phyloP scores from a whole-genome alignment of 2,797 vertebrate species.

The Schizopygopsis malacanthus region DNA sequence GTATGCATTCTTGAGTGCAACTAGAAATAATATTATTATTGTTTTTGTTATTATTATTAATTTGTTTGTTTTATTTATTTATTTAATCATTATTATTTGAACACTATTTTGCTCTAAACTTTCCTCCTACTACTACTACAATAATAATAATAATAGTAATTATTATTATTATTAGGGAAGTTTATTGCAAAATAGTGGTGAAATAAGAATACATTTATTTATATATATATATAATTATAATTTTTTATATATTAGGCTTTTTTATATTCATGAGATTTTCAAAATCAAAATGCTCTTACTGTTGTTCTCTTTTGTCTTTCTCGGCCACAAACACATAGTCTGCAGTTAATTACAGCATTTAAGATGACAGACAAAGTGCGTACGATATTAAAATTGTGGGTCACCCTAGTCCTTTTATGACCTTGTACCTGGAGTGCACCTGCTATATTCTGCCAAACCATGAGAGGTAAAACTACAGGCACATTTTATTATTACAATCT shows the following conservation, averaged over 20 bases:
- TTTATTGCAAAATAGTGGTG: no score
- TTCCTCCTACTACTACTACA: no score
- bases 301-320: neutral
- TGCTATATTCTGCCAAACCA: conserved; percentile 26
- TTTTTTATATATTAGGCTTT: no score
- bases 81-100: neutral
- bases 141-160: no score
- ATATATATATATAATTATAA: no score
- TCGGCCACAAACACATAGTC: neutral
- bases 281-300: neutral
- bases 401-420: neutral
- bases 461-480: neutral
- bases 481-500: conserved; percentile 41
- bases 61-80: no score
- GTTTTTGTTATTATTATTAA: neutral
- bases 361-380: neutral
- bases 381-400: neutral
- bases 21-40: neutral
- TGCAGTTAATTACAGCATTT: neutral
- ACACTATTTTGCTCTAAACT: neutral
- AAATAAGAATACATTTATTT: no score
- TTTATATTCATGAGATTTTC: neutral
- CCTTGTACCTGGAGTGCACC: neutral
- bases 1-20: neutral
- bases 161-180: no score